These are phyloP conservation scores for Tinea semifulvella DNA, from an alignment of 2,888 invertebrate species.

Conservation along the genomic window DNA sequence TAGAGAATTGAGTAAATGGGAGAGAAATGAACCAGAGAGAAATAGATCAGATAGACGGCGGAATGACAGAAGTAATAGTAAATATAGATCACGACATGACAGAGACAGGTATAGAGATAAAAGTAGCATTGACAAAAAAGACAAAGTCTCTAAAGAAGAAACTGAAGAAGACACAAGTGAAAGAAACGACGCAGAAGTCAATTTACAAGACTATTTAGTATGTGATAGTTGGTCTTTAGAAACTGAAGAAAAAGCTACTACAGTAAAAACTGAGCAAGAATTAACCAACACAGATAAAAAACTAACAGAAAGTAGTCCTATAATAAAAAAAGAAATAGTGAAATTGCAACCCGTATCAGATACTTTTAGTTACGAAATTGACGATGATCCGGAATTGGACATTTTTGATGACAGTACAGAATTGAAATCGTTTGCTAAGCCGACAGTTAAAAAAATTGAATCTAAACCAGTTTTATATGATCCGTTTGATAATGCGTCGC, in stretches of 20 bases:
- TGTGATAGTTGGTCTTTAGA: slow-evolving; percentile 62
- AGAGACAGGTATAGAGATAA: slow-evolving; percentile 23
- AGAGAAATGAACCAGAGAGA: neutral
- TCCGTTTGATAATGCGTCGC: slow-evolving; percentile 24
- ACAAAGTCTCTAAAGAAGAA: slow-evolving; percentile 19
- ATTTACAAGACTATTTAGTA: slow-evolving; percentile 50
- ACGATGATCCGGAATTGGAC: slow-evolving; percentile 41
- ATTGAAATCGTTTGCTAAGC: slow-evolving; percentile 31
- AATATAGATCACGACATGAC: slow-evolving; percentile 18
- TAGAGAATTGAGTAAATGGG: no score
- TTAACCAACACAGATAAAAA: slow-evolving; percentile 22
- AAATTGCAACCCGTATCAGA: slow-evolving; percentile 51
- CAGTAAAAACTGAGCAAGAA: slow-evolving; percentile 28
- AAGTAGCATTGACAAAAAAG: slow-evolving; percentile 14
- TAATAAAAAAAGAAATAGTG: slow-evolving; percentile 22
- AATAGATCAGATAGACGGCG: no score
- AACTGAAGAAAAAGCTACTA: slow-evolving; percentile 39
- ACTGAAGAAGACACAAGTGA: slow-evolving; percentile 39
- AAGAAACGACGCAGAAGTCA: slow-evolving; percentile 49
- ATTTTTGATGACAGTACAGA: slow-evolving; percentile 37
- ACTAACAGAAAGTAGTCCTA: slow-evolving; percentile 22
- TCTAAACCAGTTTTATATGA: neutral
- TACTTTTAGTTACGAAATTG: slow-evolving; percentile 52
- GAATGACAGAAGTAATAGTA: neutral
- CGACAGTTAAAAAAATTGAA: slow-evolving; percentile 25